Percentiles rank a stretch among this genome's conserved stretches.
phyloP scores from a whole-genome alignment of 2,888 invertebrate species.

The Atherix ibis region DNA sequence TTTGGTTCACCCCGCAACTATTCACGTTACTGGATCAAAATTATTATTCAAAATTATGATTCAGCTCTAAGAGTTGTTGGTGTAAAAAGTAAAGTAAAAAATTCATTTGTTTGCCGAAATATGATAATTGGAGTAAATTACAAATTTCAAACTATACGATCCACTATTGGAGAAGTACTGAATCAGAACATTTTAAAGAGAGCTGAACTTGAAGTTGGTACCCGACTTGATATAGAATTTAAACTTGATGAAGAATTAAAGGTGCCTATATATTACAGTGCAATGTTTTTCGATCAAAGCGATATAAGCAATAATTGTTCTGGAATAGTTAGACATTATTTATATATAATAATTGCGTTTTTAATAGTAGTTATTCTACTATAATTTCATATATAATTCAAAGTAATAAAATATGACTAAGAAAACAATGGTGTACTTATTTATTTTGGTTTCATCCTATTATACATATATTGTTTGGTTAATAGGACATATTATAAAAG shows the following conservation, averaged over 20 bases:
- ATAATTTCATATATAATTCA: too few species aligned
- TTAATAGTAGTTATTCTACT: too few species aligned
- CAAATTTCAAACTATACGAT: slow-evolving; percentile 20
- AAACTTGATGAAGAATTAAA: slow-evolving; percentile 15
- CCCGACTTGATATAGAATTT: slow-evolving; percentile 25
- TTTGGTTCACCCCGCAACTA: slow-evolving; percentile 22
- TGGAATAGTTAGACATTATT: too few species aligned
- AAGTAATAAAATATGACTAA: too few species aligned
- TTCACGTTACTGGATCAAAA: slow-evolving; percentile 19
- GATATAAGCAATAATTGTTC: too few species aligned
- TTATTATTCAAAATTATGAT: slow-evolving; percentile 16
- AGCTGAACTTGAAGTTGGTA: slow-evolving; percentile 20
- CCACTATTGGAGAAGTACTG: slow-evolving; percentile 10
- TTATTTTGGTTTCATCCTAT: too few species aligned
- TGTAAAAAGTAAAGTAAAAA: slow-evolving; percentile 11
- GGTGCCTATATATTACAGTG: slow-evolving; percentile 22
- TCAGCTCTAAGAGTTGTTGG: slow-evolving; percentile 16
- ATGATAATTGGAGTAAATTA: slow-evolving; percentile 22
- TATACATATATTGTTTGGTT: too few species aligned
- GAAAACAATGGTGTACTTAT: too few species aligned
- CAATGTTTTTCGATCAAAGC: slow-evolving; percentile 22
- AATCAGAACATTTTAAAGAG: slow-evolving; percentile 22
- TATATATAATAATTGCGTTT: too few species aligned
- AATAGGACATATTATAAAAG: too few species aligned
- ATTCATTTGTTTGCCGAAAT: slow-evolving; percentile 24